Conservation (phyloP, 2,113 vertebrate genomes). For the Salvelinus fontinalis region DNA sequence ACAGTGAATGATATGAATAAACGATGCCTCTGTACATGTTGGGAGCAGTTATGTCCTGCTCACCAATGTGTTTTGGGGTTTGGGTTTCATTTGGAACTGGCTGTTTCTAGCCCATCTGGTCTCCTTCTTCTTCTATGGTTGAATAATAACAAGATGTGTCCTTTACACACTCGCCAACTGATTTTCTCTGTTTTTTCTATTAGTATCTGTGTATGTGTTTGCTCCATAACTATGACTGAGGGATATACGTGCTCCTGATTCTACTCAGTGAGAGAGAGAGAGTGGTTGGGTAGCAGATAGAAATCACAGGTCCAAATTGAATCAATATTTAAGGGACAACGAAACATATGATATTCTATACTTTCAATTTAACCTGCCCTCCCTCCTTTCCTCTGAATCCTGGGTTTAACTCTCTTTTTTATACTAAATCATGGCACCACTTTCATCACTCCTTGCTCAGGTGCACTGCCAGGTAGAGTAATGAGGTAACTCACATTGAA, state of each 20-base stretch:
- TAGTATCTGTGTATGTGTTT: constrained; percentile 13
- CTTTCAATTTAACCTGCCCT: constrained; percentile 72
- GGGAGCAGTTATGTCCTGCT: constrained; percentile 30
- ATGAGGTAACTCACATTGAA: constrained; percentile 93
- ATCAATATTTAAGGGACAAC: constrained; percentile 74
- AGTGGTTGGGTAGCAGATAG: constrained; percentile 68
- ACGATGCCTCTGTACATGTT: constrained; percentile 49
- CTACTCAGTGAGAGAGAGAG: constrained; percentile 62
- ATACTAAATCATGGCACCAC: constrained; percentile 58
- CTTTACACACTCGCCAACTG: constrained; percentile 26
- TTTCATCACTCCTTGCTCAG: constrained; percentile 77
- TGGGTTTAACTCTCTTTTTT: constrained; percentile 37
- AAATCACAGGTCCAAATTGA: constrained; percentile 76
- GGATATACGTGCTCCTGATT: constrained; percentile 35
- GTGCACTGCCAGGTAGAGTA: constrained; percentile 76
- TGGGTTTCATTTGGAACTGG: constrained; percentile 22
- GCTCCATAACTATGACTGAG: constrained; percentile 20
- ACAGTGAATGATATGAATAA: no score
- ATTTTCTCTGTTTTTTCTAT: background rate
- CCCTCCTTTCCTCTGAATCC: constrained; percentile 40
- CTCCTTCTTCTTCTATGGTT: constrained; percentile 9
- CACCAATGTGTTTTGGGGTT: constrained; percentile 30
- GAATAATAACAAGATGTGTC: constrained; percentile 30
- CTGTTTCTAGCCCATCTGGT: constrained; percentile 12
- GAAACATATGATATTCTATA: constrained; percentile 75